Evolutionary conservation across 2,797 vertebrate species (phyloP), one percentile per base, ranked within the genome.

Genomic region (Galago senegalensis): DNA sequence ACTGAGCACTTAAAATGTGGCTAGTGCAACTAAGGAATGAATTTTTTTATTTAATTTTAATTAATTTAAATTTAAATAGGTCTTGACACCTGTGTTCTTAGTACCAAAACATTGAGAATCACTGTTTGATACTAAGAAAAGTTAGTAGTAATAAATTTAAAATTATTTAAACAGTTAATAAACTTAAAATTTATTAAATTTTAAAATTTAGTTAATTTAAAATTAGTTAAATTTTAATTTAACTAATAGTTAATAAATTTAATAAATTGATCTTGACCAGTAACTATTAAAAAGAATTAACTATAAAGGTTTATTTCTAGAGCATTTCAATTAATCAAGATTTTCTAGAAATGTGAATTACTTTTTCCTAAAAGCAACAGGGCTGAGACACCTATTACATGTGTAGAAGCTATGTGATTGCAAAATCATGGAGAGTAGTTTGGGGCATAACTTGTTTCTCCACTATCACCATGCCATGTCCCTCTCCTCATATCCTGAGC

Each of bases 41-140:
- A 29, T 49, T 79, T 72, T 58, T 81, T 92, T 37, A 87, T 17
- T 58, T 85, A 12, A 67, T 72, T 88, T 73, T 86, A 87, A n/a
- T 93, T 67, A 69, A 92, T 72, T 81, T 88, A 76, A 83, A 49
- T 65, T 82, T 84, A 85, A 88, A 80, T 46, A 81, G 58, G 61
- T 85, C 56, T 46, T 86, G 13, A n/a, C 4, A 81, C 34, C 29
- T 87, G 17, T n/a, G 34, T 63, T 82, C 56, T 87, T 16, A 70
- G 70, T 25, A 86, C 20, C 46, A n/a, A 70, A 21, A 76, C 77
- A 18, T 27, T 76, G 21, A 93, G 49, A 92, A 93, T 56, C 83
- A 72, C 29, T 88, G 31, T 75, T 94, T 65, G 76, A 85, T 73
- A 83, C 77, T 76, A 92, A 67, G 18, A 8, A 93, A 95, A 93